A percentile compares a stretch with the other conserved stretches of the same genome.
phyloP scores from a whole-genome alignment of 2,113 vertebrate species.

The Lophius piscatorius region DNA sequence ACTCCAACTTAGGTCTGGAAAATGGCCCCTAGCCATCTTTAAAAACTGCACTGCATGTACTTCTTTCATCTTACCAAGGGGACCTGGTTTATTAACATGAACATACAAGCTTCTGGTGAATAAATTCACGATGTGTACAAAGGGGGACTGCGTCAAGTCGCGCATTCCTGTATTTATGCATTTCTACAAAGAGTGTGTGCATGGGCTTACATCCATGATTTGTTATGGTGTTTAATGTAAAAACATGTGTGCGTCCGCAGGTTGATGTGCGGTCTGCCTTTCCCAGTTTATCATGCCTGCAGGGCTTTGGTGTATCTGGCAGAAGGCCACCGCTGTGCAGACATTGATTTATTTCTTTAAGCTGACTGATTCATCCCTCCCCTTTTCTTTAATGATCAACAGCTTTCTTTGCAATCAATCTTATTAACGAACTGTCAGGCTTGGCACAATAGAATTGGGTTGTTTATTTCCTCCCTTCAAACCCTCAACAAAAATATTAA shows the following conservation, averaged over 20 bases:
- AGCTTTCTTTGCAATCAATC: conserved; percentile 15
- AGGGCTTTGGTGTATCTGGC: conserved; percentile 21
- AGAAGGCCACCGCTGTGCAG: conserved; percentile 7
- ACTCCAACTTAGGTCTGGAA: not conserved
- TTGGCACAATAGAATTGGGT: not conserved
- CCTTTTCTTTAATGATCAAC: conserved; percentile 18
- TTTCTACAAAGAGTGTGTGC: too few relatives aligned
- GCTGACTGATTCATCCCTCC: not conserved
- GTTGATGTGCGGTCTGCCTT: conserved; percentile 1
- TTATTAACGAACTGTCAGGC: not conserved
- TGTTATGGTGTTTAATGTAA: conserved; percentile 1
- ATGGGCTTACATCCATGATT: not conserved
- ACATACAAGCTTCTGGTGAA: conserved; percentile 13
- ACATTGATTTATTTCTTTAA: conserved; percentile 38
- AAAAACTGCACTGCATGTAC: not conserved
- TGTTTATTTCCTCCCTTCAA: too few relatives aligned
- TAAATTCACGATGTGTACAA: too few relatives aligned
- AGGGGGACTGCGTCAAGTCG: too few relatives aligned
- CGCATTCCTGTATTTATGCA: too few relatives aligned
- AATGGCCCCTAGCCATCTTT: not conserved
- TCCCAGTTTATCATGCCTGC: conserved; percentile 5
- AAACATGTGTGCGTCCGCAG: not conserved
- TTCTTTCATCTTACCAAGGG: not conserved
- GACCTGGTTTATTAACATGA: not conserved
- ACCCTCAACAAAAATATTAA: conserved; percentile 9